Base-by-base conservation (phyloP, 2,888 invertebrate genomes). In the Aphodius sticticus region DNA sequence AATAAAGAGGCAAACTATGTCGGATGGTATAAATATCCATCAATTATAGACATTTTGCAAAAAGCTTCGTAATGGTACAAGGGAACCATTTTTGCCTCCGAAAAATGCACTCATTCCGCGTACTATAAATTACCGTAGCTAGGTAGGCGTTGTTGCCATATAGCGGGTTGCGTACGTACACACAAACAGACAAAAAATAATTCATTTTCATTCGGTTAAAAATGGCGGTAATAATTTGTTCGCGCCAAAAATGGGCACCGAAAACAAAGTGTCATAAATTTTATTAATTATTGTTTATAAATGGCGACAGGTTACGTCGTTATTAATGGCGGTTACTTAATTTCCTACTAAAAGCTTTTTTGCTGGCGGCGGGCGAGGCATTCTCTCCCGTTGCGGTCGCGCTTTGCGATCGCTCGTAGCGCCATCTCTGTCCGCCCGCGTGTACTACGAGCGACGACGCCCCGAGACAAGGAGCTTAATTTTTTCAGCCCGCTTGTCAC, bases 261-360 rank as follows among this genome's bases (percentile, higher is more conserved):
- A 16, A 70, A 70, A 70, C 70, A 70, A 70, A 70, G 70, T 70
- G 70, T 70, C 85, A 85, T 86, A 86, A 86, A 86, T 86, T 84
- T 84, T 85, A 84, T 86, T 84, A 85, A 85, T 86, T 85, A 86
- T 83, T 82, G 82, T 84, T 82, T 85, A 85, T 84, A 85, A 85
- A 85, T 85, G 85, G 83, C 84, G 86, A 86, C 86, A 85, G 86
- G 83, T 83, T 82, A 16, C 15, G 84, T 85, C 85, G 85, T 87
- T 87, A 88, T 87, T 86, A 88, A 88, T 87, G 86, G 85, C 82
- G 83, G 15, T 82, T 84, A 85, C 86, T 87, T 87, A 86, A 88
- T 87, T 87, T 87, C 84, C 82, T 86, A 87, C 87, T 87, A 87
- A 88, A 88, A 88, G 88, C 88, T 87, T 88, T 88, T 88, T 88